Base-by-base conservation (phyloP, 2,113 vertebrate species). In the Colaptes auratus region DNA sequence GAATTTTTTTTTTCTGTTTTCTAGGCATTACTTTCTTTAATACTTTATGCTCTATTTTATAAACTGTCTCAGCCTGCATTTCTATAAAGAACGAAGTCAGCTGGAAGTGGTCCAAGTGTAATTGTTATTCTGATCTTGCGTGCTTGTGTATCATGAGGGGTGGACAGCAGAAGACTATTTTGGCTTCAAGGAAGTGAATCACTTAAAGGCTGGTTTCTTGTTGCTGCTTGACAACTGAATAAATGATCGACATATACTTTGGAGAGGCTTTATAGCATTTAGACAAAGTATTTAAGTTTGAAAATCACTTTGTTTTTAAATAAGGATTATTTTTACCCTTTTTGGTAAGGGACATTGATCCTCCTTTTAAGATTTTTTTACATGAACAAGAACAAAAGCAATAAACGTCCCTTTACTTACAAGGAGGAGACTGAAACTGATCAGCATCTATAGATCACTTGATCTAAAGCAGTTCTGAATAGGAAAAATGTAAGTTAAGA, bases 321-420 rank as follows among this genome's bases (percentile, higher is more conserved):
- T 69, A 48, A 69, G 75, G 20, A 16, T 7, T 61, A n/a, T 9
- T 24, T 61, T 56, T 74, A 13, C 12, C 0, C 0, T 16, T 63
- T 58, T 39, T 3, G 8, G 0, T 52, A 23, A 69, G 18, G 59
- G n/a, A 19, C 2, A 0, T 4, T 28, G 30, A 12, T 66, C 9
- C 12, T 90, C 9, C 16, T 63, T 8, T 15, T 76, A 14, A 0
- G 2, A 1, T 15, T 82, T 90, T 72, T 1, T 33, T 64, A 6
- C 24, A 1, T 27, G 28, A 50, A 10, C 4, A 12, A 19, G 59
- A 14, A 15, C 63, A 36, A 27, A 3, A 14, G 39, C 42, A 6
- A 44, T 44, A 15, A 1, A 0, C 0, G 2, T 7, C 17, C 11
- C 13, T 85, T 70, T 74, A 25, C 7, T 20, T 16, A 4, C 0